Conservation (phyloP, 1,140 invertebrate species). For the Drosophila serrata region DNA sequence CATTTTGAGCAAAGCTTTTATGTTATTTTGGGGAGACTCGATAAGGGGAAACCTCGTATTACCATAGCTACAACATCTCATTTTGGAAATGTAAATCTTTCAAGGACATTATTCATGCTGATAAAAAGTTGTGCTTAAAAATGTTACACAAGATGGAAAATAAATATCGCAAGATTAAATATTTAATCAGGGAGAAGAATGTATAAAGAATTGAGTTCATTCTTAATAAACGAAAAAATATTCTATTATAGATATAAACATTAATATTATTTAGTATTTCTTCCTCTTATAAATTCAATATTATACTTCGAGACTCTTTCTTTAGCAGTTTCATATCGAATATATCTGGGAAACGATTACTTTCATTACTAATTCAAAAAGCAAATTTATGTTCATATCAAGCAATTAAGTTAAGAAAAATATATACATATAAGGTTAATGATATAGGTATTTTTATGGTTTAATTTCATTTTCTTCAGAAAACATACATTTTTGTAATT, state of each 20-base stretch:
- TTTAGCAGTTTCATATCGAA: neutral
- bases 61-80: conserved; percentile 3
- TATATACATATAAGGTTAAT: neutral
- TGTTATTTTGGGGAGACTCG: conserved; percentile 5
- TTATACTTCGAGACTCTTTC: too few species aligned
- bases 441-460: neutral
- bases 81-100: neutral
- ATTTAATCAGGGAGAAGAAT: too few species aligned
- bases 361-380: neutral
- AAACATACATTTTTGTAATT: neutral
- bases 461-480: neutral
- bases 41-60: conserved; percentile 35
- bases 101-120: neutral
- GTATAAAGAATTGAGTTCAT: neutral
- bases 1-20: conserved; percentile 5
- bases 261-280: too few species aligned
- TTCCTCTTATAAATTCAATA: neutral
- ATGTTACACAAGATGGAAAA: neutral
- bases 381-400: too few species aligned
- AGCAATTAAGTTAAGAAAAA: neutral
- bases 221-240: neutral
- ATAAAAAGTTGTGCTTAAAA: neutral
- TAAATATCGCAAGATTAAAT: too few species aligned
- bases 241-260: too few species aligned
- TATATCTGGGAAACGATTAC: neutral